Evolutionary conservation across 2,797 vertebrate genomes (phyloP).

Genomic region (Dipus sagitta): DNA sequence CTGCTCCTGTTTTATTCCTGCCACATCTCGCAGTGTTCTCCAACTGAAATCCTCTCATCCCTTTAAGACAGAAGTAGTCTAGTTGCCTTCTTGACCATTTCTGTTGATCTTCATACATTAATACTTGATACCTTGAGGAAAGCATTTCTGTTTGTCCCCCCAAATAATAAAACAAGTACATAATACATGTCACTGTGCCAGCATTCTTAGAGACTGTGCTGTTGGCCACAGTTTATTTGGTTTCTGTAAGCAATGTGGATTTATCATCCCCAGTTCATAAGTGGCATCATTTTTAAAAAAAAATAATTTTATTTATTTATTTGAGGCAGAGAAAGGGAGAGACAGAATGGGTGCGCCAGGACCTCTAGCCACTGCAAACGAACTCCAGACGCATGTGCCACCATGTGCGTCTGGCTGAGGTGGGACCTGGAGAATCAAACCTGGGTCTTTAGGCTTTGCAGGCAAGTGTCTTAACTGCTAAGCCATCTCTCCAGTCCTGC

Average conservation of each 20-base stretch:
- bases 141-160: background rate
- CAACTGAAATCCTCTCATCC: background rate
- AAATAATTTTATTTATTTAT: too few species aligned
- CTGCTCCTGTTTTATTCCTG: background rate
- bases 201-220: background rate
- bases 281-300: background rate
- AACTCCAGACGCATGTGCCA: too few species aligned
- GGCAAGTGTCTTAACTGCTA: too few species aligned
- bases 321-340: too few species aligned
- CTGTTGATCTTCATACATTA: background rate
- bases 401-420: too few species aligned
- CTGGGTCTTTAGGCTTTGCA: too few species aligned
- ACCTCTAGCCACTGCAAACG: too few species aligned
- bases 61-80: constrained; percentile 19
- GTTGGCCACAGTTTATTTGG: background rate
- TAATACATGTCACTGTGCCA: background rate
- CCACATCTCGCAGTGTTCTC: background rate
- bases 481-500: too few species aligned
- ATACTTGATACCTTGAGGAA: background rate
- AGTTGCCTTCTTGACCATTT: background rate
- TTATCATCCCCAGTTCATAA: background rate
- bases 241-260: background rate
- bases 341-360: too few species aligned
- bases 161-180: background rate
- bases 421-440: too few species aligned